Base-by-base conservation (phyloP, 2,888 invertebrate genomes). In the Drosophila mercatorum region DNA sequence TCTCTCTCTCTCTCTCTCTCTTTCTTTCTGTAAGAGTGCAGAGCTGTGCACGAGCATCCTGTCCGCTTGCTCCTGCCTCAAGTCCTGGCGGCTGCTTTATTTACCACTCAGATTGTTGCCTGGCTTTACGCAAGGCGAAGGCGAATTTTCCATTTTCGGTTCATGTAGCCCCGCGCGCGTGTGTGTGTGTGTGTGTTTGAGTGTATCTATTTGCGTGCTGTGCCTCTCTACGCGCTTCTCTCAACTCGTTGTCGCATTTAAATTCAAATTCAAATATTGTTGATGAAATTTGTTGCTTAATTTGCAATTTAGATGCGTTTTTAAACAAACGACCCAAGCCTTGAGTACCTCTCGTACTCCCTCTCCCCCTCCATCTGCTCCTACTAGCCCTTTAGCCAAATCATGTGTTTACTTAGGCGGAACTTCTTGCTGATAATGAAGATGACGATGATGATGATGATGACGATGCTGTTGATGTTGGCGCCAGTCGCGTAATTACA, bases 201-300 rank as follows among this genome's bases (percentile, higher is more conserved):
- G 63, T 46, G 72, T 40, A 40, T 55, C 64, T 55, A 51, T 72
- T 80, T 88, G 71, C 68, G 63, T 62, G 75, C 49, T 69, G 56
- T 68, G 74, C 49, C 78, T 41, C 64, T 68, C 66, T 56, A 64
- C 38, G 60, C 64, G 65, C 65, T 60, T 70, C 51, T 70, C 67
- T 55, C 74, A 76, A 78, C 78, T 74, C 78, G 76, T 74, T 64
- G 75, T 80, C 83, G 78, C 90, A 89, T 88, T 87, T 88, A 81
- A 88, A 87, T 90, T 87, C 90, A 90, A 87, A 87, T 87, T 87
- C 87, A 90, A 87, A 87, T 87, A 87, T 90, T 87, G 90, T 87
- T 87, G 87, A 87, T 87, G 87, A 87, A 87, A 87, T 87, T 87
- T 90, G 90, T 88, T 87, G 87, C 90, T 87, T 90, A 87, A 87